Percentiles rank a stretch among this genome's conserved stretches.
These are phyloP conservation scores for Strigops habroptila DNA, from an alignment of 2,113 vertebrate genomes.

Conservation along the genomic window DNA sequence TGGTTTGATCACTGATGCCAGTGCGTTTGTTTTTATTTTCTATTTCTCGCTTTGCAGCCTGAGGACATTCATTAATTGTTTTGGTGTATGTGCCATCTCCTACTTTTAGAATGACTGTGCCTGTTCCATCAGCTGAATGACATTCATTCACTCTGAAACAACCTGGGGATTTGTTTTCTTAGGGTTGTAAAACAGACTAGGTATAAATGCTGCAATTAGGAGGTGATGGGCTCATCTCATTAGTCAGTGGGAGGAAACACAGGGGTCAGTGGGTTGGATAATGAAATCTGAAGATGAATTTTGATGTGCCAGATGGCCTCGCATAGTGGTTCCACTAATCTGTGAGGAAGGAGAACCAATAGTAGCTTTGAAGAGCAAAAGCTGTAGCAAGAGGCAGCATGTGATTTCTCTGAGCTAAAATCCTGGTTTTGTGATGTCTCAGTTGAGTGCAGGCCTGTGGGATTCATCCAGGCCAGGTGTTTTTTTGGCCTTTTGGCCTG, in stretches of 20 bases:
- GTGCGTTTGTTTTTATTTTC: not conserved
- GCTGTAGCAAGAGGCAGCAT: not conserved
- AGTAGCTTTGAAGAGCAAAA: conserved; percentile 2
- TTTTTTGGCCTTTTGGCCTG: not conserved
- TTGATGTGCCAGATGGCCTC: conserved; percentile 37
- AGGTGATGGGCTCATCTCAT: conserved; percentile 25
- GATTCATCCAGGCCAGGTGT: not conserved
- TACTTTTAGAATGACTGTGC: not conserved
- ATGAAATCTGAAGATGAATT: conserved; percentile 13
- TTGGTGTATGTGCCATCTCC: not conserved
- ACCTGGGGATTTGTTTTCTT: conserved; percentile 23
- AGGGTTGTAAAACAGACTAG: not conserved
- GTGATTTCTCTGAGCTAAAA: not conserved
- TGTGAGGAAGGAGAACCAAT: not conserved
- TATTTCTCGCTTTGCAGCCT: not conserved
- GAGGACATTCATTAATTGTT: not conserved
- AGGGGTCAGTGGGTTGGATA: not conserved
- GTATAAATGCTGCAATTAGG: conserved; percentile 17
- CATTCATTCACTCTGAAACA: not conserved
- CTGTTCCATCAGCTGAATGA: not conserved
- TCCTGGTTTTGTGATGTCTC: not conserved
- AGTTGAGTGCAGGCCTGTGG: not conserved
- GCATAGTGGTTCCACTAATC: not conserved
- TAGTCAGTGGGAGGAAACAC: not conserved
- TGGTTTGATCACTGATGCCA: not conserved